Evolutionary conservation across 1,140 invertebrate genomes (phyloP).

Genomic region (Drosophila sproati): DNA sequence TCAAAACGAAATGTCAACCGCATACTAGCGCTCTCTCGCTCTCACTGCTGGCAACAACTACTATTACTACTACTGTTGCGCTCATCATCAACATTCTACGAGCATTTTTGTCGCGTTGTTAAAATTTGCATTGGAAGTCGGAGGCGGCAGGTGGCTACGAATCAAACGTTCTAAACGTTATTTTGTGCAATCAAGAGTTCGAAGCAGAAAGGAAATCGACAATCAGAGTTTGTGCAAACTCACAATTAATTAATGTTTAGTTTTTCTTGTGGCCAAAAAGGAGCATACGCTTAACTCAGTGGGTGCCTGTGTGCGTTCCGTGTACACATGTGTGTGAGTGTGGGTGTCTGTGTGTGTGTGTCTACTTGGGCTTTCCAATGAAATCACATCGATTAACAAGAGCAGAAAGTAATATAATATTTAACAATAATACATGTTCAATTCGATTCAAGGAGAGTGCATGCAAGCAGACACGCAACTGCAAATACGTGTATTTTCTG

Average conservation of each 20-base stretch:
- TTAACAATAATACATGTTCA: conserved; percentile 29
- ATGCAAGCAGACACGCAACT: conserved; percentile 6
- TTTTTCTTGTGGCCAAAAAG: conserved; percentile 58
- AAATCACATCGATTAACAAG: conserved; percentile 60
- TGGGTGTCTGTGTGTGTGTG: conserved; percentile 43
- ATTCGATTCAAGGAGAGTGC: conserved; percentile 4
- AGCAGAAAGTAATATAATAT: conserved; percentile 37
- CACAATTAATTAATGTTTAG: conserved; percentile 47
- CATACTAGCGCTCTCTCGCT: conserved; percentile 63
- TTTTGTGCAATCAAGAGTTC: background rate
- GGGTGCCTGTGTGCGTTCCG: conserved; percentile 28
- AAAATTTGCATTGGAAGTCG: conserved; percentile 66
- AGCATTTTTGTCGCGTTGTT: conserved; percentile 78
- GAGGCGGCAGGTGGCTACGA: conserved; percentile 58
- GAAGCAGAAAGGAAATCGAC: conserved; percentile 23
- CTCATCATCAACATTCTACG: conserved; percentile 75
- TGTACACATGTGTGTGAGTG: conserved; percentile 26
- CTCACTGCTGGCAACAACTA: conserved; percentile 40
- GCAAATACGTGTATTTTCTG: conserved; percentile 39
- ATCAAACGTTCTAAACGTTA: conserved; percentile 7
- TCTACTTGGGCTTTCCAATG: conserved; percentile 59
- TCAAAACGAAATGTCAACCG: conserved; percentile 53
- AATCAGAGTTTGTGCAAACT: conserved; percentile 24
- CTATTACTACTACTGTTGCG: conserved; percentile 69
- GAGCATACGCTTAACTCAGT: conserved; percentile 58